Conservation (phyloP, 2,888 invertebrate genomes). For the Sarcophaga carnaria region DNA sequence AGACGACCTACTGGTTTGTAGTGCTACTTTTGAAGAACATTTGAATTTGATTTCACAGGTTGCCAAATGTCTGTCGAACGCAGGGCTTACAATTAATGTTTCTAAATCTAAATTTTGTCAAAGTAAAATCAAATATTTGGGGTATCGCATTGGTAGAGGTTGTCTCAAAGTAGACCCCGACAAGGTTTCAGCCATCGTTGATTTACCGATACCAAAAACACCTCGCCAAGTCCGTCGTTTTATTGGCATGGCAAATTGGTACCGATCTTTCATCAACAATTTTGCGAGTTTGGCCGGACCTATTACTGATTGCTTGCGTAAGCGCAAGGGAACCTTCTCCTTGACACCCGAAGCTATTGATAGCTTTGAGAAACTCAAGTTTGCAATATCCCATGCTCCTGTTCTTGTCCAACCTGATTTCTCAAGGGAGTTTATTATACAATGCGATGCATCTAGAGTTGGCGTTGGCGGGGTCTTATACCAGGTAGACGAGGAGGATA, state of each 20-base stretch:
- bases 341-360: conserved; percentile 32
- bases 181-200: too few relatives aligned
- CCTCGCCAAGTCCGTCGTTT: not conserved
- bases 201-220: too few relatives aligned
- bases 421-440: too few relatives aligned
- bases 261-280: conserved; percentile 38
- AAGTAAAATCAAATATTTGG: conserved; percentile 29
- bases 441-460: too few relatives aligned
- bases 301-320: not conserved
- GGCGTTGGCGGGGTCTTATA: too few relatives aligned
- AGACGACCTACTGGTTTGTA: too few relatives aligned
- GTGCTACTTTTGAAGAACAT: too few relatives aligned
- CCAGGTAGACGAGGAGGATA: too few relatives aligned
- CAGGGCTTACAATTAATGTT: conserved; percentile 10
- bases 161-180: too few relatives aligned
- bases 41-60: conserved; percentile 7
- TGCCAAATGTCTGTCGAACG: conserved; percentile 1
- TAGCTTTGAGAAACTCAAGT: conserved; percentile 10
- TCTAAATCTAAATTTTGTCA: conserved; percentile 5
- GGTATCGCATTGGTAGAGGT: conserved; percentile 6
- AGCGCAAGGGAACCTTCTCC: conserved; percentile 11
- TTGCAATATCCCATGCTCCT: too few relatives aligned
- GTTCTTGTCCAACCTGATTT: too few relatives aligned
- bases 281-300: conserved; percentile 39
- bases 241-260: conserved; percentile 22